Percentiles rank a stretch among this genome's conserved stretches.
Conservation (phyloP, 1,140 invertebrate genomes). For the Drosophila kikkawai region DNA sequence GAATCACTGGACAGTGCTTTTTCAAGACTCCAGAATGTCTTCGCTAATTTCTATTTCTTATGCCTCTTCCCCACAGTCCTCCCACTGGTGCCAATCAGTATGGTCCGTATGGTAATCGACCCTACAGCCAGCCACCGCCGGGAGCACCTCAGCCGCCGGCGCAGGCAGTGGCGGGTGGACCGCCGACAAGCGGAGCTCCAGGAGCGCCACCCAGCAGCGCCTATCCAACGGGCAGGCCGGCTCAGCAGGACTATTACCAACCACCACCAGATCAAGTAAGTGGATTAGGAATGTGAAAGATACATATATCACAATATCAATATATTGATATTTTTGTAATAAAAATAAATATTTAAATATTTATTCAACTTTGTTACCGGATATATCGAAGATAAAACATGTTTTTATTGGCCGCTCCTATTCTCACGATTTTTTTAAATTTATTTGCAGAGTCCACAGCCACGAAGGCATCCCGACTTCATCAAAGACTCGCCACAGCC, state of each 20-base stretch:
- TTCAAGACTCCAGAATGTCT: not conserved
- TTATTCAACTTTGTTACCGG: no score
- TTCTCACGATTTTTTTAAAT: not conserved
- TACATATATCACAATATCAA: no score
- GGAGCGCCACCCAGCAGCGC: constrained; percentile 85
- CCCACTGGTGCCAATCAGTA: constrained; percentile 81
- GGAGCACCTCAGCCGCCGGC: constrained; percentile 73
- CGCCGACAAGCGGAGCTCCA: constrained; percentile 69
- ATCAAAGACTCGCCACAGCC: constrained; percentile 91
- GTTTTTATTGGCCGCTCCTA: no score
- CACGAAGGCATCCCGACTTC: constrained; percentile 94
- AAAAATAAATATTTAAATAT: no score
- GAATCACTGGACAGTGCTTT: constrained; percentile 26
- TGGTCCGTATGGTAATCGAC: constrained; percentile 78
- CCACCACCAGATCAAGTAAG: constrained; percentile 86
- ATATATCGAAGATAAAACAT: no score
- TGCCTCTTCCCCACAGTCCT: constrained; percentile 43
- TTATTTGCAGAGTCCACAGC: constrained; percentile 86
- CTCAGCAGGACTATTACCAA: constrained; percentile 89
- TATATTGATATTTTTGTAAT: no score
- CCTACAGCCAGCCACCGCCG: constrained; percentile 78
- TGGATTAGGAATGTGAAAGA: no score
- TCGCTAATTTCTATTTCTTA: constrained; percentile 4
- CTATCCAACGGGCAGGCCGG: constrained; percentile 86
- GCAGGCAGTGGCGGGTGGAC: constrained; percentile 67